A percentile compares a stretch with the other conserved stretches of the same genome.
phyloP scores from a whole-genome alignment of 2,888 invertebrate genomes.

The Pemphredon lugubris region DNA sequence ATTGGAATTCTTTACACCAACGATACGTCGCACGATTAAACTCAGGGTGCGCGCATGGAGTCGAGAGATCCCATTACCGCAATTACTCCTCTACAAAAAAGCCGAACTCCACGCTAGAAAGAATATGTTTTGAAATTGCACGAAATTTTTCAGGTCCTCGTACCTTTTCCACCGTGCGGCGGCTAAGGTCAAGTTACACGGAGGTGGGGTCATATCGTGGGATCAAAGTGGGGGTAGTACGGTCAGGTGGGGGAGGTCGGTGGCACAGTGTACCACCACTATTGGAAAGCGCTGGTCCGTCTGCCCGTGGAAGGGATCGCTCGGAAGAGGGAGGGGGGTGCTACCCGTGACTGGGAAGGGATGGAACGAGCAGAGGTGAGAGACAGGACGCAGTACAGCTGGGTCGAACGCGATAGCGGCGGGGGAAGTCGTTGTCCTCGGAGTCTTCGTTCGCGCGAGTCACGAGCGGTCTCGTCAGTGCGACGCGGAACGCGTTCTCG shows the following conservation, averaged over 20 bases:
- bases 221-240: too few species aligned
- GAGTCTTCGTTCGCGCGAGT: constrained; percentile 70
- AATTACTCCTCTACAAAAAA: too few species aligned
- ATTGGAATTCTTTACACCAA: too few species aligned
- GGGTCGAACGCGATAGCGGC: constrained; percentile 60
- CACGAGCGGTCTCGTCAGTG: constrained; percentile 67
- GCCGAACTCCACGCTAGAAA: too few species aligned
- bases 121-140: too few species aligned
- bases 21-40: too few species aligned
- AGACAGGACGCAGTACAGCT: constrained; percentile 56
- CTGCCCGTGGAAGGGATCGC: constrained; percentile 21
- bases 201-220: constrained; percentile 17
- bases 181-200: constrained; percentile 55
- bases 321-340: constrained; percentile 9
- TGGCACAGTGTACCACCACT: constrained; percentile 21
- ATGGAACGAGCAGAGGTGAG: constrained; percentile 10
- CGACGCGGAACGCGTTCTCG: constrained; percentile 72
- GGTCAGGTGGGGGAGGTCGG: constrained; percentile 7
- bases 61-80: too few species aligned
- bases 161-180: too few species aligned
- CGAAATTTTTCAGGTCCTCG: too few species aligned
- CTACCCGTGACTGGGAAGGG: neutral
- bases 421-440: constrained; percentile 77
- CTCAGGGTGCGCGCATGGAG: too few species aligned
- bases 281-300: constrained; percentile 39